These are phyloP conservation scores for Zaprionus bogoriensis DNA, from an alignment of 2,888 invertebrate species.

Conservation along the genomic window DNA sequence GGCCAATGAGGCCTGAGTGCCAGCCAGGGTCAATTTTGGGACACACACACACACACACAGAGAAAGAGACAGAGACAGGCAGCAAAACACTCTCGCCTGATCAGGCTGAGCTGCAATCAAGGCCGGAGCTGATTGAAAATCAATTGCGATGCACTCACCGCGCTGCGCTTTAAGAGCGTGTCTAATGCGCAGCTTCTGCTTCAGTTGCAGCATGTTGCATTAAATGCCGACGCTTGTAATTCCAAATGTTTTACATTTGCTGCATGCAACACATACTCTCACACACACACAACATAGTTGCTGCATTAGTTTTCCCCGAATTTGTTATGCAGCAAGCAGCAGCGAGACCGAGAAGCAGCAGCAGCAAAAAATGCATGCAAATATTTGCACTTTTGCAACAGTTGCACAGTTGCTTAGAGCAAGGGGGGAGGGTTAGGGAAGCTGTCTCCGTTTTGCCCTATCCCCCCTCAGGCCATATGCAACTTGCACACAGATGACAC, in stretches of 20 bases:
- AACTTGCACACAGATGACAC: conserved; percentile 71
- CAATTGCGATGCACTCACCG: conserved; percentile 51
- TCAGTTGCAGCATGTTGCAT: conserved; percentile 22
- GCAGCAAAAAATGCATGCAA: conserved; percentile 43
- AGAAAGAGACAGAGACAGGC: too few species aligned
- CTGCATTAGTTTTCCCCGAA: conserved; percentile 45
- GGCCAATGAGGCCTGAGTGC: conserved; percentile 47
- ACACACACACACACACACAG: not conserved
- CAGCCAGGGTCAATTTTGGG: conserved; percentile 3
- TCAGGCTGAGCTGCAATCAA: conserved; percentile 28
- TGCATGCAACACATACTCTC: conserved; percentile 23
- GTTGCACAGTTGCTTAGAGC: conserved; percentile 11
- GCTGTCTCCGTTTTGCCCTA: not conserved
- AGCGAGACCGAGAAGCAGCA: not conserved
- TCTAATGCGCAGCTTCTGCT: conserved; percentile 31
- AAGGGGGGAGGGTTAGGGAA: conserved; percentile 5
- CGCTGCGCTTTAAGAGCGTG: conserved; percentile 32
- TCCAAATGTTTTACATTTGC: conserved; percentile 53
- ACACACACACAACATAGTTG: conserved; percentile 21
- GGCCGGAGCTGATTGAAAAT: conserved; percentile 65
- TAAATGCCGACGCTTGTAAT: conserved; percentile 62
- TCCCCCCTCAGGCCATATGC: conserved; percentile 40
- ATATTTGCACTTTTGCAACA: conserved; percentile 55
- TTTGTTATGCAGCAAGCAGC: conserved; percentile 43
- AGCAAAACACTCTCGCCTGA: not conserved